Base-by-base conservation (phyloP, 1,140 invertebrate species). In the Drosophila tani region DNA sequence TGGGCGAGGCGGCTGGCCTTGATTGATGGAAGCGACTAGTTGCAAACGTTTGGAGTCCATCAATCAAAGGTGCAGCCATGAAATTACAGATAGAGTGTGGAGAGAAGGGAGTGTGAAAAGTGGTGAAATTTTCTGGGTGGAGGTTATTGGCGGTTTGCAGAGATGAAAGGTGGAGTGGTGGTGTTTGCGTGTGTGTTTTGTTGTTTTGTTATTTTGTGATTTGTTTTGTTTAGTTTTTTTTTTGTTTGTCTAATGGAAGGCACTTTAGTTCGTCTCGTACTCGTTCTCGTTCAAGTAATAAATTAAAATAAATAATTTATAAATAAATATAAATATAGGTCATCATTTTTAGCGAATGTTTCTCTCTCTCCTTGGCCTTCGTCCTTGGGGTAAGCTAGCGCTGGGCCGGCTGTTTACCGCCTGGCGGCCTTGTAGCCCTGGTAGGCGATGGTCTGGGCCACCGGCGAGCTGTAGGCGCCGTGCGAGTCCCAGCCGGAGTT, bases 371-470 rank as follows among this genome's bases (percentile, higher is more conserved):
- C 50, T 49, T 64, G 63, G 55, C 45, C 57, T 74, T 79, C 50
- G 53, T 67, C 32, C 43, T 62, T 43, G 41, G 78, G 70, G 35
- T 62, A 55, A 32, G 32, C 3, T 29, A 32, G 59, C 40, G 32
- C 15, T 51, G 12, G 53, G 49, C 41, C 29, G 49, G 35, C 24
- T 40, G 74, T 69, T 92, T 92, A 92, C 76, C 91, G 91, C 71
- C 91, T 90, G 69, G 86, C 80, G 70, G 82, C 85, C 67, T 92
- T 93, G 79, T 93, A 93, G 56, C 86, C 93, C 62, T 91, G 84
- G 75, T 93, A 94, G 59, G 93, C 93, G 40, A 94, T 84, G 38
- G 93, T 91, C 81, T 94, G 93, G 24, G 93, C 93, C 53, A 93
- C 91, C 19, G 91, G 93, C 14, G 92, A 84, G 69, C 91, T 92